Evolutionary conservation across 2,113 vertebrate species (phyloP).

Genomic region (Archilochus colubris): DNA sequence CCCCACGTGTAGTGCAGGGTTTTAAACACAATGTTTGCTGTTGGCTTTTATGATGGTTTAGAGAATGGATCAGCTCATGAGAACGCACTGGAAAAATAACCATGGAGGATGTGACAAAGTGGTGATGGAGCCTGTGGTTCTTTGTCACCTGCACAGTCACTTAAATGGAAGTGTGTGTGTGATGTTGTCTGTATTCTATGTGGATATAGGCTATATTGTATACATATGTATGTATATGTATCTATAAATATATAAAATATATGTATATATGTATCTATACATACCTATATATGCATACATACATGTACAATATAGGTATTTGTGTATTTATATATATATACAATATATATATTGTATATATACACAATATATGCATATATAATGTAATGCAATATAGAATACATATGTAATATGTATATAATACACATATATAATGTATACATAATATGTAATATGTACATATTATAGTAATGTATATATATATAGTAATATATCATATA

Average conservation of each 20-base stretch:
- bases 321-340: no score
- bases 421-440: no score
- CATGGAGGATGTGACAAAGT: neutral
- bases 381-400: no score
- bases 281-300: no score
- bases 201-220: neutral
- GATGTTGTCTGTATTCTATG: neutral
- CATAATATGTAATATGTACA: no score
- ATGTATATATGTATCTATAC: neutral
- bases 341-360: no score
- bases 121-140: neutral
- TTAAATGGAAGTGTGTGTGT: neutral
- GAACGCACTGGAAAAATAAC: neutral
- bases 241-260: no score
- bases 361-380: no score
- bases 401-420: no score
- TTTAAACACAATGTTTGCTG: slow-evolving; percentile 6
- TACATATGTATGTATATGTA: neutral
- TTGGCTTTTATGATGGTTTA: neutral
- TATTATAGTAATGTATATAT: no score
- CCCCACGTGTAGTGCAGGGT: neutral
- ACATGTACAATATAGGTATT: no score
- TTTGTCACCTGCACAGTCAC: neutral
- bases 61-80: neutral
- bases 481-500: no score